Percentiles rank a stretch among this genome's conserved stretches.
phyloP scores from a whole-genome alignment of 2,113 vertebrate species.

The Nymphicus hollandicus region DNA sequence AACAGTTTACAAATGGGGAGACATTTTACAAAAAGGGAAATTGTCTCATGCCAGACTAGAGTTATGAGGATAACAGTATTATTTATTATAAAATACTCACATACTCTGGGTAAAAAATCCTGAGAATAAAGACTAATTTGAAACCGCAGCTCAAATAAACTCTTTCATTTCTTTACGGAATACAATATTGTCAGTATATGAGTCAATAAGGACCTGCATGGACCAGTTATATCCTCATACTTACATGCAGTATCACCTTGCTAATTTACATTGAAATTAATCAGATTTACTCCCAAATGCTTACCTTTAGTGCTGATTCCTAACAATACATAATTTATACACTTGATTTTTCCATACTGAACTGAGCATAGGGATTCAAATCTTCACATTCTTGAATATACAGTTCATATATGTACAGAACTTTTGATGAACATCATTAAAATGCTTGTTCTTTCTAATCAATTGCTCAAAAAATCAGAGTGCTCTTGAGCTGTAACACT shows the following conservation, averaged over 20 bases:
- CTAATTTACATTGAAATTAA: constrained; percentile 45
- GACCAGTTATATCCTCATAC: background rate
- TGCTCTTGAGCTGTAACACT: constrained; percentile 19
- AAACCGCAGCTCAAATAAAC: background rate
- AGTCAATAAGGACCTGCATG: background rate
- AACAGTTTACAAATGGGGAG: background rate
- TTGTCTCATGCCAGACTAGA: background rate
- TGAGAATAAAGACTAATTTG: background rate
- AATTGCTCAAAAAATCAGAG: constrained; percentile 38
- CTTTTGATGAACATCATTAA: constrained; percentile 48
- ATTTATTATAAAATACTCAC: background rate
- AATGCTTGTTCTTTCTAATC: constrained; percentile 53
- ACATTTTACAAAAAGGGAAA: background rate
- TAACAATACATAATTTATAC: constrained; percentile 17
- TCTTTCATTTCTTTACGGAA: background rate
- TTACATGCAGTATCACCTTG: background rate
- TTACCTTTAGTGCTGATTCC: constrained; percentile 1
- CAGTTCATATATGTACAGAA: background rate
- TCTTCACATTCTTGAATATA: constrained; percentile 7
- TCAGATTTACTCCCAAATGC: constrained; percentile 5
- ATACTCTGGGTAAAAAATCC: background rate
- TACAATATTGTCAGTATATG: background rate
- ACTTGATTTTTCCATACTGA: constrained; percentile 33
- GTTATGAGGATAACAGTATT: background rate
- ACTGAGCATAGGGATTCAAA: background rate